Evolutionary conservation across 92 coral and sea anemone species (phyloP).

Genomic region (Diadumene lineata): DNA sequence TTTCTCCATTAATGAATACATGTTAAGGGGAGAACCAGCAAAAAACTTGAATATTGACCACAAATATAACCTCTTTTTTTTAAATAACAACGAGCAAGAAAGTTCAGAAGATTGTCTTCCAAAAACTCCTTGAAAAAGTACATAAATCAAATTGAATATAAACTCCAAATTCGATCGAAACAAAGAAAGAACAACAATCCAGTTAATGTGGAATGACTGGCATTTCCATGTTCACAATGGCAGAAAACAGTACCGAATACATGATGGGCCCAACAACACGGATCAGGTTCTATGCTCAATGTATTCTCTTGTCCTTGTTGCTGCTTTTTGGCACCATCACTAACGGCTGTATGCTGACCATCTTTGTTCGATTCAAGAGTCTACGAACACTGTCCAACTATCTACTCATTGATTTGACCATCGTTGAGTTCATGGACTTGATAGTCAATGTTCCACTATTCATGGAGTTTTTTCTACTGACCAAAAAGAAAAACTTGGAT

Average conservation of each 20-base stretch:
- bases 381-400: slow-evolving; percentile 14
- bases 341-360: slow-evolving; percentile 25
- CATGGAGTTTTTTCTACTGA: slow-evolving; percentile 31
- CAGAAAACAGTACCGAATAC: not conserved
- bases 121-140: too few relatives aligned
- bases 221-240: not conserved
- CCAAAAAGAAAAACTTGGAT: slow-evolving; percentile 24
- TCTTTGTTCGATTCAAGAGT: slow-evolving; percentile 34
- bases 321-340: slow-evolving; percentile 11
- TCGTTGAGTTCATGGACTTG: slow-evolving; percentile 26
- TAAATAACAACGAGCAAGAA: too few relatives aligned
- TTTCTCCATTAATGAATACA: too few relatives aligned
- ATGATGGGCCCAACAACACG: slow-evolving; percentile 19
- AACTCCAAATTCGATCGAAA: too few relatives aligned
- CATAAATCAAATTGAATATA: too few relatives aligned
- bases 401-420: slow-evolving; percentile 28
- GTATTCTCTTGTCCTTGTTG: not conserved
- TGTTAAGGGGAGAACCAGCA: too few relatives aligned
- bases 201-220: too few relatives aligned
- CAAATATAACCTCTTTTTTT: too few relatives aligned
- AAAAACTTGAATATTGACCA: too few relatives aligned
- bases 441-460: slow-evolving; percentile 31
- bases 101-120: too few relatives aligned
- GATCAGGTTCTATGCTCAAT: slow-evolving; percentile 21
- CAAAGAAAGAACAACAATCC: too few relatives aligned